Base-by-base conservation (phyloP, 2,888 invertebrate genomes). In the Andricus quercusramuli region DNA sequence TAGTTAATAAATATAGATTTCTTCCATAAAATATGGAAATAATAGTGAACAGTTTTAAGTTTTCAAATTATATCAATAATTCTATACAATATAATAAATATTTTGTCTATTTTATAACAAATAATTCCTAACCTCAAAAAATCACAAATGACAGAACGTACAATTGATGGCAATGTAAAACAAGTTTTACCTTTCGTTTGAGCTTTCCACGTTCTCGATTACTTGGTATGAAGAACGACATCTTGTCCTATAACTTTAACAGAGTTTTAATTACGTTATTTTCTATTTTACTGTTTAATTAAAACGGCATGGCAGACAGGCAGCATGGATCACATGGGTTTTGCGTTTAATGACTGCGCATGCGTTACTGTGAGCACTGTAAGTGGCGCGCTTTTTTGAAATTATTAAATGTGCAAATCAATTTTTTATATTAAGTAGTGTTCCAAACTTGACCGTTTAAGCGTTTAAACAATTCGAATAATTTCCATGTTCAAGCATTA, bases 211-310 rank as follows among this genome's bases (percentile, higher is more conserved):
- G 76, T 25, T 85, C 86, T 25, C 88, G 88, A 79, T 85, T 86
- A 79, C 88, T 91, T 78, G 91, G 82, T 80, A 91, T 91, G 41
- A 91, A 91, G 84, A 91, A 91, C 32, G 91, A 91, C 91, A 91
- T 91, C 77, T 85, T 84, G 37, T 11, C 11, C 0, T 56, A 56
- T 11, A 56, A n/a, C n/a, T 56, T 47, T 4, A 47, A 47, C 15
- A 17, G 47, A 47, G 15, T 47, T 47, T 44, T 47, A 47, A 47
- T 44, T 13, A 17, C 15, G 56, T 56, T 56, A n/a, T 56, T 56
- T 9, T 20, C n/a, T 56, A n/a, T 56, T 56, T 47, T 47, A 37
- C 47, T 17, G 17, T 17, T 47, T 15, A 47, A 17, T 15, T 47
- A 47, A 5, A 47, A 47, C 47, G 47, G 47, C 47, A 47, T 47